phyloP scores from a whole-genome alignment of 2,888 invertebrate species.

The Philereme transversata region DNA sequence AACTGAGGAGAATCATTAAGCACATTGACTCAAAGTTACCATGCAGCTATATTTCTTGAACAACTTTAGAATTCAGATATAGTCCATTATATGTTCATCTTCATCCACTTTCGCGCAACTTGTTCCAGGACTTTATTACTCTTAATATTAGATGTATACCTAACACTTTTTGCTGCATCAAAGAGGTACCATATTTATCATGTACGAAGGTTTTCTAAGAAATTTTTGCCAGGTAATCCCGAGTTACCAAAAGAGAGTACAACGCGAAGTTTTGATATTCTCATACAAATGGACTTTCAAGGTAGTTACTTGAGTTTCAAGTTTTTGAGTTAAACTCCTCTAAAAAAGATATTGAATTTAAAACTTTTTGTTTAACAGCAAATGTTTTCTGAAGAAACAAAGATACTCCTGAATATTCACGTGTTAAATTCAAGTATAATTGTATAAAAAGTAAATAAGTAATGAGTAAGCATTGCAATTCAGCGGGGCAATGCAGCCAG shows the following conservation, averaged over 20 bases:
- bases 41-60: neutral
- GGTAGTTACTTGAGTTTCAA: constrained; percentile 20
- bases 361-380: constrained; percentile 1
- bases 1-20: constrained; percentile 24
- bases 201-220: neutral
- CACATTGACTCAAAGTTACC: constrained; percentile 12
- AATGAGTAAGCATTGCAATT: neutral
- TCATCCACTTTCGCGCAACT: constrained; percentile 1
- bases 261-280: constrained; percentile 28
- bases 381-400: constrained; percentile 4
- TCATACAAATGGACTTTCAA: constrained; percentile 21
- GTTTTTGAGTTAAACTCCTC: constrained; percentile 11
- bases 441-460: no score
- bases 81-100: neutral
- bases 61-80: neutral
- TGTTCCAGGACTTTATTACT: neutral
- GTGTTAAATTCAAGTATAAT: neutral
- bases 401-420: constrained; percentile 9
- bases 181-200: constrained; percentile 14
- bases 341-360: constrained; percentile 16
- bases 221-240: constrained; percentile 6
- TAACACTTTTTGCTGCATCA: constrained; percentile 1
- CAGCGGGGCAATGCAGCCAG: neutral
- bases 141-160: neutral
- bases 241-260: constrained; percentile 23